phyloP scores from a whole-genome alignment of 2,888 invertebrate species.

The Eulithis testata region DNA sequence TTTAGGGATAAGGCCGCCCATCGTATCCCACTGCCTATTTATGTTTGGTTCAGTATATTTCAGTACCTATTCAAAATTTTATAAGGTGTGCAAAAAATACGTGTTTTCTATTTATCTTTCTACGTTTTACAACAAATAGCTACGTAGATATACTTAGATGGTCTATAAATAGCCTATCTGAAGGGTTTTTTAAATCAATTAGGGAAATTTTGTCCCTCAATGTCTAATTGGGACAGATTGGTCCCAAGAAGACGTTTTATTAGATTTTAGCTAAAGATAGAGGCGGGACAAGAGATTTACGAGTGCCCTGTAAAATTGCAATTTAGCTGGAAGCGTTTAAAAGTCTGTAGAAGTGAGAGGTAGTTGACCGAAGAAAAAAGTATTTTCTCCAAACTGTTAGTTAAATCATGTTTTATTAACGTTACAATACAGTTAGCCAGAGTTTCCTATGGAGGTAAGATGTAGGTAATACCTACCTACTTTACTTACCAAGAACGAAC shows the following conservation, averaged over 20 bases:
- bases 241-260: slow-evolving; percentile 45
- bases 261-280: slow-evolving; percentile 44
- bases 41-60: too few species aligned
- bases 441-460: too few species aligned
- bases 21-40: too few species aligned
- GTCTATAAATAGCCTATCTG: too few species aligned
- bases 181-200: slow-evolving; percentile 34
- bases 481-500: not conserved
- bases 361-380: not conserved
- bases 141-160: too few species aligned
- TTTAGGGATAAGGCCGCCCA: too few species aligned
- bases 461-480: not conserved
- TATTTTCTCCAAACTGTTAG: not conserved
- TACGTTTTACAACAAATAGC: too few species aligned
- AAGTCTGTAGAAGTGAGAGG: slow-evolving; percentile 2
- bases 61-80: too few species aligned
- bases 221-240: slow-evolving; percentile 37
- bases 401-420: too few species aligned
- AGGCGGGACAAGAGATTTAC: slow-evolving; percentile 47
- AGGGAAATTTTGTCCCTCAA: slow-evolving; percentile 19
- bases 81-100: too few species aligned
- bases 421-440: too few species aligned
- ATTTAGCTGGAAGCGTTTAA: slow-evolving; percentile 40
- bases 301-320: slow-evolving; percentile 49
- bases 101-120: too few species aligned